These are phyloP conservation scores for Pontoporia blainvillei DNA, from an alignment of 2,113 vertebrate species.

Conservation along the genomic window DNA sequence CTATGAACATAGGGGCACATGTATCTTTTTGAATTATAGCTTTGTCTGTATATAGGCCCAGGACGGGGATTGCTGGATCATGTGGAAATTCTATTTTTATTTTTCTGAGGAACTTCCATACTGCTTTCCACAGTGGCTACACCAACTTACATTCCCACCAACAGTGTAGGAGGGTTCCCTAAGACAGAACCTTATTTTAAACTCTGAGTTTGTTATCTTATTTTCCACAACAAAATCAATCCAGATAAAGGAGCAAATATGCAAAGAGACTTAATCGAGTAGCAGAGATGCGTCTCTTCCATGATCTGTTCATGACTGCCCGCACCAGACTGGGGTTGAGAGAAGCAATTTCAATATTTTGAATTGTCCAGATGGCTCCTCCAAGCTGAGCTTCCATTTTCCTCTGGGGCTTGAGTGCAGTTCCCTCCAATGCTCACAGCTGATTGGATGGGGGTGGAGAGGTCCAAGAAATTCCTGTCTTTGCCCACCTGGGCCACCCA, in stretches of 20 bases:
- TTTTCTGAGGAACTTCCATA: background rate
- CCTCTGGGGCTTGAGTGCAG: background rate
- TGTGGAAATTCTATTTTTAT: background rate
- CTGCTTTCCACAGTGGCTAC: background rate
- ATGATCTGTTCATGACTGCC: background rate
- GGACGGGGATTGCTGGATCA: background rate
- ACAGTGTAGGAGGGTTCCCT: background rate
- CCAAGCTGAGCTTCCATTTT: background rate
- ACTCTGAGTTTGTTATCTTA: background rate
- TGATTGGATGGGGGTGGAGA: background rate
- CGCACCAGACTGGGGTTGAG: background rate
- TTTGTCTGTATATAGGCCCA: background rate
- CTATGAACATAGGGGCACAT: background rate
- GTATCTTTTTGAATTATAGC: background rate
- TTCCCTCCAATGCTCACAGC: background rate
- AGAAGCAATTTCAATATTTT: background rate
- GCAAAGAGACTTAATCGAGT: background rate
- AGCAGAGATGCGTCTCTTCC: background rate
- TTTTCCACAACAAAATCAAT: background rate
- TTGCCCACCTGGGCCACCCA: background rate
- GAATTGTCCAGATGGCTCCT: background rate
- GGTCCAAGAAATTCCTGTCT: background rate
- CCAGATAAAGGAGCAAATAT: background rate
- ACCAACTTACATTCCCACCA: background rate
- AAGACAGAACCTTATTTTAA: background rate